Evolutionary conservation across 2,797 vertebrate genomes (phyloP).

Genomic region (Myotis vivesi): DNA sequence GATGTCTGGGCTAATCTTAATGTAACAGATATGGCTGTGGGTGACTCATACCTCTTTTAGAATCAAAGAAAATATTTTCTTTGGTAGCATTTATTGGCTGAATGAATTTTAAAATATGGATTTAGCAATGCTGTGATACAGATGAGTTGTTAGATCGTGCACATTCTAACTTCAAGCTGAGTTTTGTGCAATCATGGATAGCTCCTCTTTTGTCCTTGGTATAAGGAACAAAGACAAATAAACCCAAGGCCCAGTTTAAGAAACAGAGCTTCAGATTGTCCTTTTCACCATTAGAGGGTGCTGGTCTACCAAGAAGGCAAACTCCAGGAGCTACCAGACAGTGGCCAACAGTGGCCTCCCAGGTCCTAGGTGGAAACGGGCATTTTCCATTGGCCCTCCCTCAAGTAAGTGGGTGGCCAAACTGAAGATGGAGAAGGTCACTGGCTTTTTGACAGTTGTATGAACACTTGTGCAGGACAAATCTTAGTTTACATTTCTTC

Average conservation of each 20-base stretch:
- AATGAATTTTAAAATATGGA: background rate
- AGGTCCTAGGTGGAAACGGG: background rate
- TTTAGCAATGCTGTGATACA: background rate
- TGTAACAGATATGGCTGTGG: background rate
- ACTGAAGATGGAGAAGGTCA: background rate
- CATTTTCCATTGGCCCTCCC: background rate
- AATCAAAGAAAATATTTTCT: background rate
- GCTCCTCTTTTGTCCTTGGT: background rate
- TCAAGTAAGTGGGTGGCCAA: background rate
- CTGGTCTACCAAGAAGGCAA: background rate
- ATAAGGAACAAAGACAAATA: background rate
- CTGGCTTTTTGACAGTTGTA: background rate
- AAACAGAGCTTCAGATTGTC: background rate
- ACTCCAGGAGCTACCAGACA: background rate
- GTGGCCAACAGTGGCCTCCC: background rate
- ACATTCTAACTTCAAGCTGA: background rate
- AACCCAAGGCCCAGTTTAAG: background rate
- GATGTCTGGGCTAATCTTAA: background rate
- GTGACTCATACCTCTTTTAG: background rate
- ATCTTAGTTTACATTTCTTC: background rate
- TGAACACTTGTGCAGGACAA: background rate
- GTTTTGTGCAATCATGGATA: background rate
- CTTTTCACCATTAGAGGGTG: slow-evolving; percentile 55
- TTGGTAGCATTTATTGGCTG: background rate
- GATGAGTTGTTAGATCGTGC: background rate